These are phyloP conservation scores for Augiades crinisus DNA, from an alignment of 2,888 invertebrate species.

Conservation along the genomic window DNA sequence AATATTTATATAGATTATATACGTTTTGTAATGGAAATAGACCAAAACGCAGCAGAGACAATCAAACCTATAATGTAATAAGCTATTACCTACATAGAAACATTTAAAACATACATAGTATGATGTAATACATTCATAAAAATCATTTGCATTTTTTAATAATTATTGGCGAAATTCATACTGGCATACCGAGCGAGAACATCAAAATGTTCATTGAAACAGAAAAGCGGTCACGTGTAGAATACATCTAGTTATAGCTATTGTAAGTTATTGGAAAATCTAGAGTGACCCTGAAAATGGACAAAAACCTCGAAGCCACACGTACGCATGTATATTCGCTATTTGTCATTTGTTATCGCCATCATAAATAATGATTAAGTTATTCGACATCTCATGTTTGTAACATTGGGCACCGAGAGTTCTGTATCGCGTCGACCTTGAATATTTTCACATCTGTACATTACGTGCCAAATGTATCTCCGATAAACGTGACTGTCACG, in stretches of 20 bases:
- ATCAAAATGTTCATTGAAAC: too few relatives aligned
- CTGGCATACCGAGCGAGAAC: too few relatives aligned
- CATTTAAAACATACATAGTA: too few relatives aligned
- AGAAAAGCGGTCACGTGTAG: too few relatives aligned
- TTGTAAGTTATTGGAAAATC: too few relatives aligned
- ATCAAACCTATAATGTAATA: not conserved
- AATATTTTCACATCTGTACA: conserved; percentile 40
- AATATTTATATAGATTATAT: not conserved
- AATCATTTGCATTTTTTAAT: too few relatives aligned
- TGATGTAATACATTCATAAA: too few relatives aligned
- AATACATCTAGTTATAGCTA: too few relatives aligned
- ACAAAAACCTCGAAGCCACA: not conserved
- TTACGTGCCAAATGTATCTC: conserved; percentile 42
- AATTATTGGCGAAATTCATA: too few relatives aligned
- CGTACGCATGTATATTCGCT: not conserved
- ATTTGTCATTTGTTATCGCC: not conserved
- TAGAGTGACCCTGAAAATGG: not conserved
- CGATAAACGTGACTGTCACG: conserved; percentile 45
- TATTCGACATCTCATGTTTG: conserved; percentile 6
- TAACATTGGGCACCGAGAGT: conserved; percentile 21
- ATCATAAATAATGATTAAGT: conserved; percentile 6
- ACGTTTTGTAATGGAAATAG: too few relatives aligned
- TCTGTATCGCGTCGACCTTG: conserved; percentile 40
- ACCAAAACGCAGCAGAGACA: too few relatives aligned
- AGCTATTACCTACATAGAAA: too few relatives aligned